Evolutionary conservation across 2,797 vertebrate species (phyloP).

Genomic region (Schizopygopsis pylzovi): DNA sequence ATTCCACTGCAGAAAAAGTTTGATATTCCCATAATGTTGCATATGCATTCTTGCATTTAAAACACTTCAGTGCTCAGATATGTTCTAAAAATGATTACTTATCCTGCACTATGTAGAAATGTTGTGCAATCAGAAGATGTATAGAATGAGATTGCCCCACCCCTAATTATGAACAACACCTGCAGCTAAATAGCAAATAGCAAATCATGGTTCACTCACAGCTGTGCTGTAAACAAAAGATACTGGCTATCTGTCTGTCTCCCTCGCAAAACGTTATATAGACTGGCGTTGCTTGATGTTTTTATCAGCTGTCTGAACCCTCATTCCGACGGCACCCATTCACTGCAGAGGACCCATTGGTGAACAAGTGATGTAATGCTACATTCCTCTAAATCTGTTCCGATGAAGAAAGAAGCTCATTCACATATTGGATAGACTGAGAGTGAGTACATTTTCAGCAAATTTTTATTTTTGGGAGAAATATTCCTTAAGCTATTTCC

Average conservation of each 20-base stretch:
- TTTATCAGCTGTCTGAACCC: too few species aligned
- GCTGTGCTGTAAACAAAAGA: neutral
- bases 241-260: too few species aligned
- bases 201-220: neutral
- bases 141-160: neutral
- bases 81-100: neutral
- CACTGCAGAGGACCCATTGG: neutral
- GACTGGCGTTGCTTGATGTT: neutral
- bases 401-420: neutral
- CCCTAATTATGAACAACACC: neutral
- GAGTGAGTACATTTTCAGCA: neutral
- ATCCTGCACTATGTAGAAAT: neutral
- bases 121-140: neutral
- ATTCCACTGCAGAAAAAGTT: neutral
- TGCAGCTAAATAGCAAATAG: neutral
- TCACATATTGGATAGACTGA: neutral
- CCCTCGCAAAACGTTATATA: too few species aligned
- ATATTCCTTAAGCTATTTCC: neutral
- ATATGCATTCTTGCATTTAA: neutral
- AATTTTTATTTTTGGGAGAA: neutral
- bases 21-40: neutral
- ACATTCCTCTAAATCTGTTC: neutral
- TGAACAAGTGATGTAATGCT: neutral
- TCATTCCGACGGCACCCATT: neutral
- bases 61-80: neutral